Base-by-base conservation (phyloP, 2,113 vertebrate species). In the Neoarius graeffei region DNA sequence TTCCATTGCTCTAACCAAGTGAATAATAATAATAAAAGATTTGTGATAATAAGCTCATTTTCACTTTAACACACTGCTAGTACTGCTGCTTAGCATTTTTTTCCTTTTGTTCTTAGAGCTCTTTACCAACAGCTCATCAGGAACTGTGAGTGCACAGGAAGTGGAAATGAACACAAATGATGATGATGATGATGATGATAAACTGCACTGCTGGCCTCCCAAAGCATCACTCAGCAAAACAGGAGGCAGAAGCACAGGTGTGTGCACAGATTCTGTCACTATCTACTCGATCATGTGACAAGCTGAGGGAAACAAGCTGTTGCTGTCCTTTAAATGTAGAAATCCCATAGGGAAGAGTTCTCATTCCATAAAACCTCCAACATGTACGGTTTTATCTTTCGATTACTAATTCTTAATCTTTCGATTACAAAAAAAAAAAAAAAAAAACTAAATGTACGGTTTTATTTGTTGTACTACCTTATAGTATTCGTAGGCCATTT, bases 191-290 rank as follows among this genome's bases (percentile, higher is more conserved):
- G 92, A 89, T 5, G 85, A 91, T 1, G 87, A 90, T 80, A 93
- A 89, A 0, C 92, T 96, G 54, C 89, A 67, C 5, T 95, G 93
- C 88, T 96, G 95, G 95, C 95, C 95, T 73, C 95, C 95, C 25
- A 91, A 91, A 83, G 92, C 96, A 13, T 90, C 94, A 0, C 27
- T 94, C 6, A 83, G 3, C 23, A 93, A 87, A 35, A 88, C 90
- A 19, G 91, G 92, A 89, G 86, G 80, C 69, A 81, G 48, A 56
- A 89, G 87, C 50, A 76, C 91, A 90, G 94, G 95, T 95, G 89
- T 56, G 42, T 76, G n/a, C 76, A 85, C 15, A 82, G 77, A 48
- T 7, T 27, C 27, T 48, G 23, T 13, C n/a, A 27, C 54, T 30
- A 23, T 71, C 27, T 66, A 14, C 69, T 60, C 11, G 30, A 82